Evolutionary conservation across 2,797 vertebrate genomes (phyloP).

Genomic region (Enteromius unitaeniatus): DNA sequence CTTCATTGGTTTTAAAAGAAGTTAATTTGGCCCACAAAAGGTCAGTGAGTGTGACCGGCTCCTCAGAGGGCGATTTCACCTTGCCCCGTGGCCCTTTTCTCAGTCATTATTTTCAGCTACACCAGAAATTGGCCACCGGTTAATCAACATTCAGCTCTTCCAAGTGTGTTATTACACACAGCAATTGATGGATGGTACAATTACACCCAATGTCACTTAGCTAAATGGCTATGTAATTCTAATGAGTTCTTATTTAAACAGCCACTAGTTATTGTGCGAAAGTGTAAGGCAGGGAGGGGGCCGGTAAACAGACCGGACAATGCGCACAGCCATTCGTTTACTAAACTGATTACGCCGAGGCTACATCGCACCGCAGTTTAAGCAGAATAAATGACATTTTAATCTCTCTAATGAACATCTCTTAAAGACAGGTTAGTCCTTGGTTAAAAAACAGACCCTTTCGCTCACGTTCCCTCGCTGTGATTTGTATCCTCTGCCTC

Average conservation of each 20-base stretch:
- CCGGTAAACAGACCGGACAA: neutral
- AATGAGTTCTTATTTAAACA: conserved; percentile 84
- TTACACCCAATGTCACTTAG: conserved; percentile 82
- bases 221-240: conserved; percentile 85
- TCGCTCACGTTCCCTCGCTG: neutral
- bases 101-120: conserved; percentile 66
- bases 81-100: conserved; percentile 51
- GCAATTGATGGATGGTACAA: conserved; percentile 86
- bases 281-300: conserved; percentile 30
- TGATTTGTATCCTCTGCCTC: conserved; percentile 40
- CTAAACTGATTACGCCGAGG: conserved; percentile 30
- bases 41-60: conserved; percentile 63
- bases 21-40: conserved; percentile 67
- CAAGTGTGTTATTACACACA: conserved; percentile 79
- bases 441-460: conserved; percentile 22
- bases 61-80: conserved; percentile 58
- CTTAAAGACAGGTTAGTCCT: conserved; percentile 30
- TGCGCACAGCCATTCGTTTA: neutral
- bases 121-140: conserved; percentile 76
- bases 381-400: conserved; percentile 39
- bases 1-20: conserved; percentile 64
- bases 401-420: conserved; percentile 51
- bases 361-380: neutral
- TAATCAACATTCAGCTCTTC: conserved; percentile 84
- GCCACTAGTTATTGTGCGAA: conserved; percentile 70